Base-by-base conservation (phyloP, 2,888 invertebrate genomes). In the Aphrophora alni region DNA sequence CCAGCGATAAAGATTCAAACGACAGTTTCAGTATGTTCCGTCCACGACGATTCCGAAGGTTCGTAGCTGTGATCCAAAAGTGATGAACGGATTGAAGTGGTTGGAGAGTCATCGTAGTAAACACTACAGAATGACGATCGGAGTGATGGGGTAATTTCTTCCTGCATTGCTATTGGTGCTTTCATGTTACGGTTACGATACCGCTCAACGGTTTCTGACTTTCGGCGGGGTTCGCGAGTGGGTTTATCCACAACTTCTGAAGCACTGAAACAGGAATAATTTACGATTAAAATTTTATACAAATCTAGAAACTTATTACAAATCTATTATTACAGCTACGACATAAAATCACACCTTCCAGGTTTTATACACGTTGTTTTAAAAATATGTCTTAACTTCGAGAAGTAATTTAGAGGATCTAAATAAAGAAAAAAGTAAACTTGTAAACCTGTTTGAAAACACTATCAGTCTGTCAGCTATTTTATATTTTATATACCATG, bases 101-200 rank as follows among this genome's bases (percentile, higher is more conserved):
- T 70, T 26, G 77, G 72, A 26, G 77, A 75, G 24, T 75, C 69
- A 38, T 26, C 27, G 51, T 73, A 79, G 70, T 80, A 10, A 0
- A 70, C 25, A 38, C 86, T 86, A 78, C 85, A 84, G 80, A 85
- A 86, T 0, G 86, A 87, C 10, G 87, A 87, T 74, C 86, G 84
- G 24, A 87, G 83, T 1, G 87, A 87, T 27, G 87, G 87, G 8
- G 87, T 86, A 71, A 87, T 82, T 76, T 87, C 87, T 80, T 87
- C 87, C 28, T 84, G 85, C 33, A 84, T 82, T 14, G 87, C 87
- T 71, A 87, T 83, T 0, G 87, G 87, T 44, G 87, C 87, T 27
- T 79, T 74, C 76, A 21, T 14, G 21, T 68, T 38, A 0, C 80
- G 80, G 59, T 74, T 78, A 28, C 81, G 78, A 59, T 74, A 81